Evolutionary conservation across 2,888 invertebrate species (phyloP).

Genomic region (Ormyrus rosae): DNA sequence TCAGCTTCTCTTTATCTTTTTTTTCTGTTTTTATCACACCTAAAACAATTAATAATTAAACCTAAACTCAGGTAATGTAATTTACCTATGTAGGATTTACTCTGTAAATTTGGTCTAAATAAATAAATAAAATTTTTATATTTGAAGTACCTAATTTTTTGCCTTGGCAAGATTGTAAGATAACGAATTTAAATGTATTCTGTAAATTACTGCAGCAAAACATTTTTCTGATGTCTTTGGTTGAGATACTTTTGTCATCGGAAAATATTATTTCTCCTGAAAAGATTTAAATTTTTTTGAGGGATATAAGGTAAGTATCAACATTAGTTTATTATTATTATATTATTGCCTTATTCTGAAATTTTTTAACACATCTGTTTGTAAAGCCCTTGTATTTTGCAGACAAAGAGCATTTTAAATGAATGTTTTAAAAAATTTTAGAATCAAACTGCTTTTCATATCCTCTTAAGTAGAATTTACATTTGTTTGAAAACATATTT

Average conservation of each 20-base stretch:
- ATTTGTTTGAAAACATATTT: no score
- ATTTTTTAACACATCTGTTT: no score
- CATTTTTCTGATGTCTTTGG: slow-evolving; percentile 38
- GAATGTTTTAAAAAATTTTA: no score
- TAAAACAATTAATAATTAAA: slow-evolving; percentile 12
- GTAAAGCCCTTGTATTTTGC: no score
- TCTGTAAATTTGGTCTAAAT: no score
- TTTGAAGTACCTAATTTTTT: slow-evolving; percentile 34
- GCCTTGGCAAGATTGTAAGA: slow-evolving; percentile 53
- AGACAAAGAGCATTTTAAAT: no score
- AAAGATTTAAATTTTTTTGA: not conserved
- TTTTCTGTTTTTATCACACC: not conserved
- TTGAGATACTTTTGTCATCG: slow-evolving; percentile 29
- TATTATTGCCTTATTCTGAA: no score
- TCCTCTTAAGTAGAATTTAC: no score
- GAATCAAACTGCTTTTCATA: no score
- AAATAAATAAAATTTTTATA: no score
- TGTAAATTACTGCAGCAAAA: slow-evolving; percentile 45
- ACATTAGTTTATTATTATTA: slow-evolving; percentile 6
- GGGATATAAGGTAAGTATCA: not conserved
- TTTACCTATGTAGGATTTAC: not conserved
- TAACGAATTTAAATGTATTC: slow-evolving; percentile 51
- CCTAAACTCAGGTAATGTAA: not conserved
- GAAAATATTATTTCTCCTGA: slow-evolving; percentile 43
- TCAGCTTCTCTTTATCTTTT: not conserved